Evolutionary conservation across 2,888 invertebrate species (phyloP).

Genomic region (Myopa testacea): DNA sequence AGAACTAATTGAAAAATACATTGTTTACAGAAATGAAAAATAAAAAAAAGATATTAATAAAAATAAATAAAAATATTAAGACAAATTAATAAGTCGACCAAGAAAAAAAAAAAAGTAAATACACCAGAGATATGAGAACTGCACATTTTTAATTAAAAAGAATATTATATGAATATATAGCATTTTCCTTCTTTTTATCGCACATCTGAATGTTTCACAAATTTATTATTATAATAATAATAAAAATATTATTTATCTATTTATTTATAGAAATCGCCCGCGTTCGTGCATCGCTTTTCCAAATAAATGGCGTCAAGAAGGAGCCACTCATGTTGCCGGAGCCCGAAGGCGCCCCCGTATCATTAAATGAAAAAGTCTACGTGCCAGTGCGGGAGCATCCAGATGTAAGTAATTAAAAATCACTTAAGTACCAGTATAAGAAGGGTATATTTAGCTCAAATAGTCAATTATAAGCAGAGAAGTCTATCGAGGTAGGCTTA

Average conservation of each 20-base stretch:
- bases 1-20: too few relatives aligned
- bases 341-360: slow-evolving; percentile 88
- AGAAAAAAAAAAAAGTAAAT: too few relatives aligned
- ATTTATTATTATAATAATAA: background rate
- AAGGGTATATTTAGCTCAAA: slow-evolving; percentile 1
- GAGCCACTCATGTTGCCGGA: slow-evolving; percentile 93
- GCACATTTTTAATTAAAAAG: too few relatives aligned
- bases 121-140: too few relatives aligned
- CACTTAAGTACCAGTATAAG: background rate
- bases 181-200: too few relatives aligned
- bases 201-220: too few relatives aligned
- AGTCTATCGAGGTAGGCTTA: background rate
- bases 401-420: slow-evolving; percentile 84
- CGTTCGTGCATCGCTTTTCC: slow-evolving; percentile 97
- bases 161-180: too few relatives aligned
- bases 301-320: slow-evolving; percentile 97
- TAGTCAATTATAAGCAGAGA: slow-evolving; percentile 6
- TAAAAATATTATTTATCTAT: slow-evolving; percentile 52
- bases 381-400: slow-evolving; percentile 99
- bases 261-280: slow-evolving; percentile 94
- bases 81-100: too few relatives aligned
- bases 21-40: too few relatives aligned
- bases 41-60: too few relatives aligned
- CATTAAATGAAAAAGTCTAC: slow-evolving; percentile 98
- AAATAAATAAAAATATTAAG: too few relatives aligned